Evolutionary conservation across 2,888 invertebrate species (phyloP), one percentile per base, ranked within the genome.

Genomic region (Incurvaria masculella): DNA sequence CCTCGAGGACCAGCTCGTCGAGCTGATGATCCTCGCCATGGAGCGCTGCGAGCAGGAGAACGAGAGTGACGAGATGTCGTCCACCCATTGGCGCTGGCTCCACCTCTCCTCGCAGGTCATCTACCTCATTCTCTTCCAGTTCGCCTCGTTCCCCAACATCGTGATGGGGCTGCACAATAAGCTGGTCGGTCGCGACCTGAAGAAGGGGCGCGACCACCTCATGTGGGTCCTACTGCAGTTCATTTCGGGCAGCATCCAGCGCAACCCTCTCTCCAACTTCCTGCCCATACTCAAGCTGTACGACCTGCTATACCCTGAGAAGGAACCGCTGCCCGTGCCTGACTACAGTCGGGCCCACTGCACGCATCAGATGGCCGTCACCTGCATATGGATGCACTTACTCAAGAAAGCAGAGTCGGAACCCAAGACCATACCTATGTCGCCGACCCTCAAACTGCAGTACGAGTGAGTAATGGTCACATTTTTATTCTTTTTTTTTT

Each of bases 171-270:
- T 97, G 26, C 91, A 94, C 65, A 89, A 91, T 50, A 93, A 91
- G 76, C 68, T 93, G 33, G 82, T 87, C 41, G 88, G 87, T 6
- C 81, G 89, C 55, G 92, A 94, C 61, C 79, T 95, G 63, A 83
- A 89, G 51, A 91, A 93, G 68, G 96, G 97, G 0, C 81, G 98
- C 44, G 97, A 97, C 70, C 96, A 98, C 61, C 76, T 99, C n/a
- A 98, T 99, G 97, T 98, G 98, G 97, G 91, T 96, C 18, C 75
- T 98, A 17, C 75, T 99, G 41, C 98, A 99, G 72, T 97, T 96
- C 62, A 94, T 98, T 58, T 97, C 97, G 0, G 97, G 97, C 44
- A 95, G 94, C 62, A 96, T 96, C 60, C 94, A 95, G 66, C 87
- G 95, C 57, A 96, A 96, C 72, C 92, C 95, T 0, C 70, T 92